These are phyloP conservation scores for Aleiodes testaceus DNA, from an alignment of 2,888 invertebrate species.

Conservation along the genomic window DNA sequence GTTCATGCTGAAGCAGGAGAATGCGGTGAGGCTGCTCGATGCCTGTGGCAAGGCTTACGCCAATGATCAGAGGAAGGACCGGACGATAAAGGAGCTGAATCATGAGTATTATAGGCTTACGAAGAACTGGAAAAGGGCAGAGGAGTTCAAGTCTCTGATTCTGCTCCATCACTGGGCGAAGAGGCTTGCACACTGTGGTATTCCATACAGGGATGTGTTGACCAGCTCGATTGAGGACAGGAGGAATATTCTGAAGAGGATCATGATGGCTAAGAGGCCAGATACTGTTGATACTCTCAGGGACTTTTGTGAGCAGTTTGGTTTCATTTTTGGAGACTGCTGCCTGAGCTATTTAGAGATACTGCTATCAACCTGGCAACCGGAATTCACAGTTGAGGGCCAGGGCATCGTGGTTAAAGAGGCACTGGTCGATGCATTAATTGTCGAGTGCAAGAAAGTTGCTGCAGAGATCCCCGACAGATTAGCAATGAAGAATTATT, in stretches of 20 bases:
- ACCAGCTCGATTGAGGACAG: slow-evolving; percentile 58
- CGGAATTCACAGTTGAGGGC: slow-evolving; percentile 55
- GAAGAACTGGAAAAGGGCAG: slow-evolving; percentile 50
- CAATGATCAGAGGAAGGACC: slow-evolving; percentile 55
- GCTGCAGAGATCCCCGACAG: slow-evolving; percentile 65
- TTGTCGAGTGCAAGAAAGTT: slow-evolving; percentile 65
- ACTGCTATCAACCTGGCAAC: slow-evolving; percentile 72
- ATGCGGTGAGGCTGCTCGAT: slow-evolving; percentile 59
- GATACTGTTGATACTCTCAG: slow-evolving; percentile 64
- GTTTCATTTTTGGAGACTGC: slow-evolving; percentile 68
- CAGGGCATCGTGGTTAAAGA: slow-evolving; percentile 57
- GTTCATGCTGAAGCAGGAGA: slow-evolving; percentile 61
- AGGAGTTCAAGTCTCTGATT: slow-evolving; percentile 56
- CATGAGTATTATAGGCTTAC: slow-evolving; percentile 61
- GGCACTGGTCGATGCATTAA: slow-evolving; percentile 62
- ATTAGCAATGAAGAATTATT: slow-evolving; percentile 56
- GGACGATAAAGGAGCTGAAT: slow-evolving; percentile 60
- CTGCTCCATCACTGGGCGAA: slow-evolving; percentile 65
- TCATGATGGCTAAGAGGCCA: slow-evolving; percentile 59
- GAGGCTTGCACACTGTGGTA: slow-evolving; percentile 62
- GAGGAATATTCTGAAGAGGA: slow-evolving; percentile 61
- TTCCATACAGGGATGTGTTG: slow-evolving; percentile 67
- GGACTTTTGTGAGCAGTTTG: slow-evolving; percentile 73
- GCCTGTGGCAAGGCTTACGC: slow-evolving; percentile 51
- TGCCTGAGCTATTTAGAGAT: slow-evolving; percentile 69